Base-by-base conservation (phyloP, 2,888 invertebrate genomes). In the Laspeyria flexula region DNA sequence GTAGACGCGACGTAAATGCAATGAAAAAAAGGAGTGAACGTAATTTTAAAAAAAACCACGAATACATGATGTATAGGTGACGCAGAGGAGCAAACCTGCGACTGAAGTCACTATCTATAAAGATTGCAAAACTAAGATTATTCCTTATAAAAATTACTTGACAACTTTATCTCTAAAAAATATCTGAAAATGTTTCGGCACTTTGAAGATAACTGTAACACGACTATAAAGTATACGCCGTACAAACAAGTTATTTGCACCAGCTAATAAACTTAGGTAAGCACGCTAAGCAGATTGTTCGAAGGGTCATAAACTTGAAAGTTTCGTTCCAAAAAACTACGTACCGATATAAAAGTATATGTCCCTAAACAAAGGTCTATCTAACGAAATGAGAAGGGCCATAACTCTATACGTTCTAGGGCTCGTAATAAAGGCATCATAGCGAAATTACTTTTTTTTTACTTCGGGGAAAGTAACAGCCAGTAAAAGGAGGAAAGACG, bases 391-490 rank as follows among this genome's bases (percentile, higher is more conserved):
- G 79, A 73, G 73, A 74, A 70, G 61, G 61, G 71, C 69, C 63
- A 76, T 81, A 80, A 81, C 77, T 81, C 75, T 73, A 77, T 81
- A 75, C 65, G 62, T 71, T 44, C 68, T 67, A 70, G 64, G 72
- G 73, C 65, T 73, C 69, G 79, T 79, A 75, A 79, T 82, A 82
- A 81, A 81, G 77, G 70, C 80, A 74, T 82, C 77, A 78, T 81
- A 75, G 73, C 76, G 60, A 73, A 77, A 81, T 81, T 75, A 78
- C 79, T 79, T 81, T 81, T n/a, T 65, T 77, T 81, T 80, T 78
- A 76, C 73, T 71, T 55, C 56, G 70, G 63, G 63, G 67, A 71
- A 75, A 77, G 78, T 77, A 80, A 75, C 74, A 74, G 72, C 66
- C 75, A 49, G 71, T 77, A 73, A 73, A 73, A 52, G 39, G 27